A percentile compares a stretch with the other conserved stretches of the same genome.
Evolutionary conservation across 92 coral and sea anemone species (phyloP).

Genomic region (Nematostella vectensis): DNA sequence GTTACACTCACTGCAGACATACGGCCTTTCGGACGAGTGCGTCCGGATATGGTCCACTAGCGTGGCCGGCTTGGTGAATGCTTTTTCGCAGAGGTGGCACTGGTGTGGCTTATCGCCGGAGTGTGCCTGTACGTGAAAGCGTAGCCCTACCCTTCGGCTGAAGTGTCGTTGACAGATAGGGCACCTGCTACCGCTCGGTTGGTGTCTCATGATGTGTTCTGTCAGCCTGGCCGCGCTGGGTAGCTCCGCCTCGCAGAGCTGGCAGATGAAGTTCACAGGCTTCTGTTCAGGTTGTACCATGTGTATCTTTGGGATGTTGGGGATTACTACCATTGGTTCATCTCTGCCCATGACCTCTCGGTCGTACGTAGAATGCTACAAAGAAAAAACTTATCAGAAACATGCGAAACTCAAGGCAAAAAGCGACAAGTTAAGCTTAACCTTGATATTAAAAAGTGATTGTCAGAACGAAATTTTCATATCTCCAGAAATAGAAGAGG

Average conservation of each 20-base stretch:
- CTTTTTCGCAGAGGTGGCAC: conserved; percentile 16
- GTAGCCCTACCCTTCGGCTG: conserved; percentile 27
- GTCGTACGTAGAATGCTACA: too few species aligned
- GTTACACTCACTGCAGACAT: conserved; percentile 12
- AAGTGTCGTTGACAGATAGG: conserved; percentile 16
- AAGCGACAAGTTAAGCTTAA: too few species aligned
- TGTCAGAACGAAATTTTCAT: too few species aligned
- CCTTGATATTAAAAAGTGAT: too few species aligned
- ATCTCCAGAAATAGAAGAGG: too few species aligned
- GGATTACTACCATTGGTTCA: not conserved
- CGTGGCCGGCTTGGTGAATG: conserved; percentile 18
- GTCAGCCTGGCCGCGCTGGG: conserved; percentile 7
- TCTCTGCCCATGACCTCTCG: not conserved
- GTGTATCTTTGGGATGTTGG: not conserved
- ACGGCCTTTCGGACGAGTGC: conserved; percentile 13
- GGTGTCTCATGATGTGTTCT: conserved; percentile 16
- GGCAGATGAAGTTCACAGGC: conserved; percentile 3
- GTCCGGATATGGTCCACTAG: conserved; percentile 20
- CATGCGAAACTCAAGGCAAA: too few species aligned
- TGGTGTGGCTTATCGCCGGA: conserved; percentile 27
- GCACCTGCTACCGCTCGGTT: conserved; percentile 10
- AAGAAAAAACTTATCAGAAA: too few species aligned
- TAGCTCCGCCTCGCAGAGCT: conserved; percentile 11
- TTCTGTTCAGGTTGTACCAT: not conserved
- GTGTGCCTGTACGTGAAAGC: conserved; percentile 24